phyloP scores from a whole-genome alignment of 2,113 vertebrate genomes.

The Rattus rattus region DNA sequence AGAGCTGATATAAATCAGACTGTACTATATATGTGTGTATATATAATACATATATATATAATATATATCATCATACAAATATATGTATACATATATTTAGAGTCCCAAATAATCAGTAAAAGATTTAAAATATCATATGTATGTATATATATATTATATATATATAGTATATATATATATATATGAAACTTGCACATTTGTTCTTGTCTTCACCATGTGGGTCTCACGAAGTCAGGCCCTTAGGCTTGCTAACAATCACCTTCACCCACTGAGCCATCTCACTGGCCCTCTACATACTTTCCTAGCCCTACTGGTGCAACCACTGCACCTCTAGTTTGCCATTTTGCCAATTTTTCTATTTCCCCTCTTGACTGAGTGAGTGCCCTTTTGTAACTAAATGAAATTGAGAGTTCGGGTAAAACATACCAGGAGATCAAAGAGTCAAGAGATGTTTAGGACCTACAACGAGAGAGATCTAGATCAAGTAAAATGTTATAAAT shows the following conservation, averaged over 20 bases:
- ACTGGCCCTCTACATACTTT: not conserved
- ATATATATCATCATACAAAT: too few species aligned
- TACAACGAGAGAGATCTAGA: not conserved
- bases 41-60: not conserved
- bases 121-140: not conserved
- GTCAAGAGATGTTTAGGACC: not conserved
- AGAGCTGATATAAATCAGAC: too few species aligned
- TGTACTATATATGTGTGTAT: too few species aligned
- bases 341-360: not conserved
- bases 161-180: too few species aligned
- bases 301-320: not conserved
- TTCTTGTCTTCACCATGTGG: not conserved
- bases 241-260: not conserved
- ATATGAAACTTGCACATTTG: not conserved
- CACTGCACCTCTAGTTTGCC: not conserved
- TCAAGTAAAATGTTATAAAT: too few species aligned
- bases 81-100: too few species aligned
- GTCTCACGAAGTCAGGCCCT: not conserved
- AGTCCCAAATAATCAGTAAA: too few species aligned
- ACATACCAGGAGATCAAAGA: not conserved
- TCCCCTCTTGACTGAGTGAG: not conserved
- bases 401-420: not conserved
- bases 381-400: not conserved
- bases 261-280: not conserved
- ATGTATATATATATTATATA: not conserved